phyloP scores from a whole-genome alignment of 2,888 invertebrate genomes.

The Andricus curvator region DNA sequence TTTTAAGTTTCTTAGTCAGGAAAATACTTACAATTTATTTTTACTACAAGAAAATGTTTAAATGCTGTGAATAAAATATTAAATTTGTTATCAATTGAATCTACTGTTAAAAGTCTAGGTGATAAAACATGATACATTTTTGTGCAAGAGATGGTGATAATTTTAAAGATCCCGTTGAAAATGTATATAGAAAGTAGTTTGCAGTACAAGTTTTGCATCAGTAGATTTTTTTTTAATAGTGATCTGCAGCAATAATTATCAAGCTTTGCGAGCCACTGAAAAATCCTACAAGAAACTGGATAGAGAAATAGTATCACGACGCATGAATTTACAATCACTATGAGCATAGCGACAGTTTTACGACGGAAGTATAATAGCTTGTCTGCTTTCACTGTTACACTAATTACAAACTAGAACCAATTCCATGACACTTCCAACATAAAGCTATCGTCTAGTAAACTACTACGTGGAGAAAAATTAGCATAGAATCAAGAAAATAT shows the following conservation, averaged over 20 bases:
- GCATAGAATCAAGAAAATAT: no score
- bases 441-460: neutral
- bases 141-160: no score
- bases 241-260: neutral
- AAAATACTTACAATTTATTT: no score
- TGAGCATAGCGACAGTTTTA: conserved; percentile 22
- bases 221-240: neutral
- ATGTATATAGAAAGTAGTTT: neutral
- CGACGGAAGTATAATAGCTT: conserved; percentile 7
- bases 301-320: conserved; percentile 16
- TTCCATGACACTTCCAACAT: neutral
- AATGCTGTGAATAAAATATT: no score
- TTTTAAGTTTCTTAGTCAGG: neutral
- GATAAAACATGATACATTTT: no score
- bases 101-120: no score
- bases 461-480: no score
- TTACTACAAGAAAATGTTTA: no score
- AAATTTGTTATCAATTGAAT: no score
- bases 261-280: neutral
- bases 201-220: neutral
- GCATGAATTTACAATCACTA: conserved; percentile 33
- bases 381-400: conserved; percentile 15
- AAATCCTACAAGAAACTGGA: neutral
- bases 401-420: conserved; percentile 25
- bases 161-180: neutral